Base-by-base conservation (phyloP, 2,888 invertebrate genomes). In the Idaea aversata region DNA sequence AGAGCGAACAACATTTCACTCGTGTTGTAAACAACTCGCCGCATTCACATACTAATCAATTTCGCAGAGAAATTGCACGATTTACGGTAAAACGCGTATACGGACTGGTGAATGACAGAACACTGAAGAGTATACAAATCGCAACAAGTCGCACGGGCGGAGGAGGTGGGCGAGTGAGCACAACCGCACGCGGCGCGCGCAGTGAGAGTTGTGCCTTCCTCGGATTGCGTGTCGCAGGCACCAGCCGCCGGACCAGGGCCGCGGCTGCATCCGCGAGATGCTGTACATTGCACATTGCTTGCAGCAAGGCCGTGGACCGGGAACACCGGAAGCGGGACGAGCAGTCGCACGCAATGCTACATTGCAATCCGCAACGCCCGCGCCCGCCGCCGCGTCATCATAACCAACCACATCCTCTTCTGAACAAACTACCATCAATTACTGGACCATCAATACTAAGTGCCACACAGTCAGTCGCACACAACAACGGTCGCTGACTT, bases 111-210 rank as follows among this genome's bases (percentile, higher is more conserved):
- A 80, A 80, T 83, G 84, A 80, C 81, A 77, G 86, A 84, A 75
- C 80, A 90, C 90, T 91, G 86, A 87, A 77, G 79, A 80, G 80
- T 82, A 76, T 75, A 77, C 75, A 74, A 72, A 75, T 75, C 77
- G 78, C 76, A 78, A 67, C 76, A 76, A 76, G 82, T 77, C 76
- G 74, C 75, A 70, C 77, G 80, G 77, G 76, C 77, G 77, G 80
- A 80, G 80, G 83, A 86, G 82, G 84, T 83, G 85, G 81, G 83
- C 84, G 83, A 87, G 76, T 82, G 82, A 80, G 77, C 84, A 88
- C 91, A 83, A 89, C 88, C 88, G 84, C 82, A 83, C 90, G 84
- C 91, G 87, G 87, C 90, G 91, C 91, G 92, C 90, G 91, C 92
- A 91, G 88, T 87, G 88, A 90, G 87, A 91, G 91, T 90, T 91